Base-by-base conservation (phyloP, 2,797 vertebrate species). In the Gephyroberyx darwinii region DNA sequence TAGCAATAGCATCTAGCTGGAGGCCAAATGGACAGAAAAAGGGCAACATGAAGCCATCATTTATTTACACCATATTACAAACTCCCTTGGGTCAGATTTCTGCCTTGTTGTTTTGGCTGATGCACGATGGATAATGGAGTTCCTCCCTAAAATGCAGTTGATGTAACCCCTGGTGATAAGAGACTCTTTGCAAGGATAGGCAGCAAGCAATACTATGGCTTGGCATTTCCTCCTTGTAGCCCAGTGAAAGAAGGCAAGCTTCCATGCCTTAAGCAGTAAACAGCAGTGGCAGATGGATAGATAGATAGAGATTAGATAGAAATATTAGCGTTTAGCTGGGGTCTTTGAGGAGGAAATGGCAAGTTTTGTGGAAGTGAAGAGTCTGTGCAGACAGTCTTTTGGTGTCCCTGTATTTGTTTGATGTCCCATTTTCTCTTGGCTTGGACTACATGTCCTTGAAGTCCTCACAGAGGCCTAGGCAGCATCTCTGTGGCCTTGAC, bases 11-110 rank as follows among this genome's bases (percentile, higher is more conserved):
- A 41, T 41, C 39, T 13, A 41, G 10, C 39, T 41, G 39, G 39
- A 41, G 39, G 39, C 39, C 39, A 41, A 8, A 41, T 8, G 39
- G 39, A 41, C 39, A 41, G 10, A 41, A 9, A 41, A 2, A 41
- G 39, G 9, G 39, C 39, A 41, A 41, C 9, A 10, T 41, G 8
- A 41, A 41, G 9, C 45, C 31, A 50, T 65, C 31, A 57, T 54
- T 14, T 84, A 84, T 86, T 81, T 78, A 86, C 77, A 89, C 43
- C 43, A 16, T 14, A 5, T 45, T 45, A 45, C 4, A 14, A 16
- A 5, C 43, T 45, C 43, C 43, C 12, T 45, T 1, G 5, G 14
- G 9, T 45, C 43, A 16, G 14, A 14, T 45, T 45, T 16, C 43
- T 16, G 13, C 14, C 43, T 45, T 16, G 43, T 43, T 26, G 22